Base-by-base conservation (phyloP, 1,140 invertebrate genomes). In the Araneus ventricosus region DNA sequence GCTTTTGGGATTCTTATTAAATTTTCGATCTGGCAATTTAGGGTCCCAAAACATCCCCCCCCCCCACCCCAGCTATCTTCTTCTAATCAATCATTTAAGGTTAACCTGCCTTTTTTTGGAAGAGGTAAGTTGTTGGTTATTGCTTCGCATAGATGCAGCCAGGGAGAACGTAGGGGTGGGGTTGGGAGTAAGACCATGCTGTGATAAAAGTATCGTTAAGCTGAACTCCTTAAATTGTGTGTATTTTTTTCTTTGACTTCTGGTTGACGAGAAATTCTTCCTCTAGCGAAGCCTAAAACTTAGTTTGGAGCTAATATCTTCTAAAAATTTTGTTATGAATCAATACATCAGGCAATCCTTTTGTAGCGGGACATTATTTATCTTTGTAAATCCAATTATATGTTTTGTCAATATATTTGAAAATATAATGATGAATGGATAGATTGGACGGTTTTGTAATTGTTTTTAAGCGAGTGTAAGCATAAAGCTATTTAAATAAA, bases 51-150 rank as follows among this genome's bases (percentile, higher is more conserved):
- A 92, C 80, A 85, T 86, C 45, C 63, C 61, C 24, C 82, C n/a
- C 90, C 8, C 82, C 82, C 90, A 75, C 24, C 59, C 17, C 39
- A 92, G 67, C 90, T 86, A 92, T 92, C 90, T 92, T 92, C 90
- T 92, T 86, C 90, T 92, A 92, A 92, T 92, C 90, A 92, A 92
- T 92, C 90, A 92, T 92, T 92, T 92, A 90, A 92, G 90, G 90
- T 92, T 92, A 92, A 92, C 90, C 90, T 86, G 82, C 63, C 41
- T 80, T 90, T 70, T 41, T 86, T 24, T n/a, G 22, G 2, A 90
- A 82, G 88, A 79, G 88, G 88, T 82, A 61, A 92, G 90, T 86
- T 92, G 80, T 70, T 85, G 90, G 59, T 92, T 92, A 92, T 86
- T 92, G 90, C 59, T 34, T 92, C 82, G 10, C 27, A 57, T 30